Percentiles rank a stretch among this genome's conserved stretches.
Evolutionary conservation across 2,113 vertebrate species (phyloP).

Genomic region (Trinectes maculatus): DNA sequence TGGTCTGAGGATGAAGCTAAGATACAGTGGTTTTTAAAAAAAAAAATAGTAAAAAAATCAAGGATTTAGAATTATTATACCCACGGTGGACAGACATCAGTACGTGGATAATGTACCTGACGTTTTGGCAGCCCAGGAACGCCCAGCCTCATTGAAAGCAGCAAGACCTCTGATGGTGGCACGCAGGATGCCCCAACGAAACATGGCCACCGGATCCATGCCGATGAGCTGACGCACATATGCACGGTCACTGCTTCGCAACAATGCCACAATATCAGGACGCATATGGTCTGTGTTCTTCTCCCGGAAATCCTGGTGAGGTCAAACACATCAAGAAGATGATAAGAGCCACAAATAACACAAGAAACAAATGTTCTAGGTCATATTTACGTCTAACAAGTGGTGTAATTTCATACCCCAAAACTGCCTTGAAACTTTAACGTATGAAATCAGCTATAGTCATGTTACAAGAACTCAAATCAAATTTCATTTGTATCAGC

Average conservation of each 20-base stretch:
- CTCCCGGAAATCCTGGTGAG: conserved; percentile 93
- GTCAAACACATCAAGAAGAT: neutral
- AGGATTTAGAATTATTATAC: neutral
- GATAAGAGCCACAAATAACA: neutral
- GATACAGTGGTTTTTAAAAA: neutral
- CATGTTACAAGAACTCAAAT: too few species aligned
- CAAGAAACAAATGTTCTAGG: neutral
- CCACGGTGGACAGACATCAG: rapidly evolving
- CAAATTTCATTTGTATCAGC: too few species aligned
- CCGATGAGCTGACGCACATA: conserved; percentile 94
- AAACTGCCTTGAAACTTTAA: too few species aligned
- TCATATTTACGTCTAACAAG: neutral
- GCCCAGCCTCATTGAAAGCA: conserved; percentile 89
- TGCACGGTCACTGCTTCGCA: conserved; percentile 92
- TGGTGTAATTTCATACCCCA: too few species aligned
- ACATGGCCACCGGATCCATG: conserved; percentile 97
- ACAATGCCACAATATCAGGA: conserved; percentile 92
- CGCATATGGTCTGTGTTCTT: conserved; percentile 99
- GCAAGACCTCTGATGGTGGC: conserved; percentile 89
- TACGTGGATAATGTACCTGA: conserved; percentile 76
- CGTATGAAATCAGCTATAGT: neutral
- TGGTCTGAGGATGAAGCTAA: neutral
- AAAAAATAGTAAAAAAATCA: neutral
- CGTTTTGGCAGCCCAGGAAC: conserved; percentile 83
- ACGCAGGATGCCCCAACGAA: conserved; percentile 94